Evolutionary conservation across 35 echinoderm and acorn worm genomes (phyloP).

Genomic region (Patiria miniata): DNA sequence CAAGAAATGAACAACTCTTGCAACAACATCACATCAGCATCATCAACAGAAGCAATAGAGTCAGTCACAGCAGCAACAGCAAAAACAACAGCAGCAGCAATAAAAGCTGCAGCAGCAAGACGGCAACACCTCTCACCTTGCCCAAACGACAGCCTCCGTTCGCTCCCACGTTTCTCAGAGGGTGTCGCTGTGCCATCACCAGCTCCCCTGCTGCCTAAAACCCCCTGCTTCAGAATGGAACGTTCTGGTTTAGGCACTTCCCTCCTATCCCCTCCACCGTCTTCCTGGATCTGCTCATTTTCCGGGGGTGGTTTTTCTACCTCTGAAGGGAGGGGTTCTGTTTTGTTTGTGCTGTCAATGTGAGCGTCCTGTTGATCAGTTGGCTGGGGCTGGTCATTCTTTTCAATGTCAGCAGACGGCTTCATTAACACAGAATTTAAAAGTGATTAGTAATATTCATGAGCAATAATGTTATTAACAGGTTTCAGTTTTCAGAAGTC

Average conservation of each 20-base stretch:
- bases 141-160: conserved; percentile 19
- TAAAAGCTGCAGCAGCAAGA: too few relatives aligned
- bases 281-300: background rate
- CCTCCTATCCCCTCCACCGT: background rate
- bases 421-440: background rate
- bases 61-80: too few relatives aligned
- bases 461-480: background rate
- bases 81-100: too few relatives aligned
- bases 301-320: background rate
- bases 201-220: background rate
- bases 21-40: too few relatives aligned
- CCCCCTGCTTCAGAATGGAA: conserved; percentile 24
- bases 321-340: too few relatives aligned
- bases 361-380: background rate
- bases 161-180: background rate
- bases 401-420: background rate
- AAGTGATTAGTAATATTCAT: background rate
- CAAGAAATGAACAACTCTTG: too few relatives aligned
- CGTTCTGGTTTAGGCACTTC: conserved; percentile 7
- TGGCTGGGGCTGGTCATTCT: background rate
- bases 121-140: conserved; percentile 6
- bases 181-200: background rate
- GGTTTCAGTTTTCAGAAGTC: background rate
- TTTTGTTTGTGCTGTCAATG: background rate
- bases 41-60: too few relatives aligned